These are phyloP conservation scores for Drosophila hydei DNA, from an alignment of 1,140 invertebrate species.

Conservation along the genomic window DNA sequence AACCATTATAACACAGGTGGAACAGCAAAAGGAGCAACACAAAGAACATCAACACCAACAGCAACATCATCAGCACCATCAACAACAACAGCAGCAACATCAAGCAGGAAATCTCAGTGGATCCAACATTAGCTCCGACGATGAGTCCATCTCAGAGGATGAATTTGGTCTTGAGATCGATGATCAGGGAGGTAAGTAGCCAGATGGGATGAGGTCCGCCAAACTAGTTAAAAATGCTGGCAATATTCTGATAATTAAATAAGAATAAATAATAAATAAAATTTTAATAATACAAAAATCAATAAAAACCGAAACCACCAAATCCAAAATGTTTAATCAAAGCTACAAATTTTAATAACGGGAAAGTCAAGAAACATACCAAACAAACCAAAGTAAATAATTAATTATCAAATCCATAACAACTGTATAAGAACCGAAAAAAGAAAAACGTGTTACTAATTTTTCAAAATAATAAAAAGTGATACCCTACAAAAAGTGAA, in stretches of 20 bases:
- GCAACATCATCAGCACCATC: conserved; percentile 34
- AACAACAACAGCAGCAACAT: conserved; percentile 38
- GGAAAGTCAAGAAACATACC: too few relatives aligned
- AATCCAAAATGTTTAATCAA: neutral
- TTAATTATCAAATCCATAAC: too few relatives aligned
- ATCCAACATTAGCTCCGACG: conserved; percentile 70
- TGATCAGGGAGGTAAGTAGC: conserved; percentile 68
- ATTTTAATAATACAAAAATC: conserved; percentile 4
- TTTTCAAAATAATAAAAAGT: too few relatives aligned
- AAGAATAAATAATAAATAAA: neutral
- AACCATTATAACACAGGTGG: conserved; percentile 31
- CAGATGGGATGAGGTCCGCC: neutral
- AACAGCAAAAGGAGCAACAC: conserved; percentile 50
- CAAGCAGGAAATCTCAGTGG: conserved; percentile 56
- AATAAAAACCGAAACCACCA: conserved; percentile 2
- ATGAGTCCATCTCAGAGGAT: conserved; percentile 76
- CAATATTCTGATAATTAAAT: conserved; percentile 52
- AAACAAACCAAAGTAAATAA: too few relatives aligned
- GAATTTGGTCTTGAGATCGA: conserved; percentile 71
- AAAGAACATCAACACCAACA: conserved; percentile 33
- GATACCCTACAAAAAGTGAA: too few relatives aligned
- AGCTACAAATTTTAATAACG: neutral
- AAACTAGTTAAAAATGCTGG: conserved; percentile 13
- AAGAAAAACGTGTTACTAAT: too few relatives aligned
- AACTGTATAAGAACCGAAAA: too few relatives aligned